A percentile compares a stretch with the other conserved stretches of the same genome.
phyloP scores from a whole-genome alignment of 1,140 invertebrate species.

The Drosophila novamexicana region DNA sequence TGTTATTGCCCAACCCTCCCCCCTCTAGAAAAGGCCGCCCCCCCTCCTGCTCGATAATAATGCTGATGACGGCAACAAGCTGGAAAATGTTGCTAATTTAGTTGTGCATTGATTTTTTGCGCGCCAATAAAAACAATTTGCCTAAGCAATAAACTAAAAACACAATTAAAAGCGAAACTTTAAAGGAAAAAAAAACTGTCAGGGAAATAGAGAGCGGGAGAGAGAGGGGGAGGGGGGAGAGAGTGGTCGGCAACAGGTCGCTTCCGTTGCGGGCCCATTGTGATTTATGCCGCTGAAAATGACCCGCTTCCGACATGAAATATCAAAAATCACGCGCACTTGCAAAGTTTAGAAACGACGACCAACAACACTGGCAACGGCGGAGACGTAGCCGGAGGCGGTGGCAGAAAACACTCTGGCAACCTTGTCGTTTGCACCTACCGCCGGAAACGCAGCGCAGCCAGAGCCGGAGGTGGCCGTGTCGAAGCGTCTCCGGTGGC shows the following conservation, averaged over 20 bases:
- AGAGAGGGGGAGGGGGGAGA: slow-evolving; percentile 25
- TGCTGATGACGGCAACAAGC: slow-evolving; percentile 70
- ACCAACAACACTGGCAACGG: slow-evolving; percentile 2
- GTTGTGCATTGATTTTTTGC: slow-evolving; percentile 27
- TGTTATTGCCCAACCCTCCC: slow-evolving; percentile 9
- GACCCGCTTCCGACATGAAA: slow-evolving; percentile 80
- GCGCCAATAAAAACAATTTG: slow-evolving; percentile 48
- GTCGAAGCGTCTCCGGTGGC: slow-evolving; percentile 84
- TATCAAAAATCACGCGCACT: slow-evolving; percentile 74
- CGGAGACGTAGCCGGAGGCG: slow-evolving; percentile 4
- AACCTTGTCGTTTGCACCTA: slow-evolving; percentile 29
- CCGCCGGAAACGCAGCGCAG: slow-evolving; percentile 74
- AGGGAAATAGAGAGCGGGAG: slow-evolving; percentile 18
- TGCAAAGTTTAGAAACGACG: slow-evolving; percentile 66
- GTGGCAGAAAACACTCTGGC: slow-evolving; percentile 1
- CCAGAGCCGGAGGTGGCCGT: slow-evolving; percentile 83
- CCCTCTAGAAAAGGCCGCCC: background rate
- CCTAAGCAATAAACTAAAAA: slow-evolving; percentile 17
- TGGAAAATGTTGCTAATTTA: slow-evolving; percentile 78
- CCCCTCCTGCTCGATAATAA: slow-evolving; percentile 1
- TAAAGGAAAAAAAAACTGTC: slow-evolving; percentile 15
- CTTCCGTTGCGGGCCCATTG: slow-evolving; percentile 60
- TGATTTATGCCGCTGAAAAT: slow-evolving; percentile 81
- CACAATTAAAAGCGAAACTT: slow-evolving; percentile 18
- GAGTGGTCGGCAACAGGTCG: slow-evolving; percentile 63